These are phyloP conservation scores for Oreohelix idahoensis DNA, from an alignment of 1,140 invertebrate species.

Conservation along the genomic window DNA sequence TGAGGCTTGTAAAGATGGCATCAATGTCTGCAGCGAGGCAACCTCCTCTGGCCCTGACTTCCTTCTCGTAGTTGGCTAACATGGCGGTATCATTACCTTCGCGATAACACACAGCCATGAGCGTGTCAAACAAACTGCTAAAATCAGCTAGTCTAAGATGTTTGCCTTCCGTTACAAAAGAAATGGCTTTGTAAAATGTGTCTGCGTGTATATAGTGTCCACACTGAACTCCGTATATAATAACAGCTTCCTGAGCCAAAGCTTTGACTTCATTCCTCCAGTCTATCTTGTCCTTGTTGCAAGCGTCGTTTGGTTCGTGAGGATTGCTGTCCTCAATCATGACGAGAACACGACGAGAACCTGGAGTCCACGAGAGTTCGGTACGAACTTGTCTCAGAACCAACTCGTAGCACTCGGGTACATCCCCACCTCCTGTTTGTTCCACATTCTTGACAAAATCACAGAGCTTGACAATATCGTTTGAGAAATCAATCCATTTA, in stretches of 20 bases:
- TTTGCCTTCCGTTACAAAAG: conserved; percentile 43
- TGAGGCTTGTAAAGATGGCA: conserved; percentile 38
- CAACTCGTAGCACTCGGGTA: conserved; percentile 64
- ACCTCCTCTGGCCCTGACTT: conserved; percentile 27
- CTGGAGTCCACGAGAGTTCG: conserved; percentile 59
- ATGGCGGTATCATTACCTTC: conserved; percentile 28
- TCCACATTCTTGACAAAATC: conserved; percentile 61
- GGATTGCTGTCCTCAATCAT: conserved; percentile 68
- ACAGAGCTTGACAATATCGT: conserved; percentile 55
- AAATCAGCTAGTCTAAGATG: conserved; percentile 48
- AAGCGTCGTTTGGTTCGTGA: conserved; percentile 56
- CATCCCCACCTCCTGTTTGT: conserved; percentile 59
- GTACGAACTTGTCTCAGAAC: conserved; percentile 51
- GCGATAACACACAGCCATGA: conserved; percentile 58
- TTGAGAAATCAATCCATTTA: conserved; percentile 61
- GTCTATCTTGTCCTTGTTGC: conserved; percentile 59
- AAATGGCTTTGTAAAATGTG: conserved; percentile 45
- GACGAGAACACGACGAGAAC: conserved; percentile 60
- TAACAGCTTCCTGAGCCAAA: conserved; percentile 44
- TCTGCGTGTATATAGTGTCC: background rate
- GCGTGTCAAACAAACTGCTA: conserved; percentile 48
- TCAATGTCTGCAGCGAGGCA: conserved; percentile 30
- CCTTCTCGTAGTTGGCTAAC: conserved; percentile 33
- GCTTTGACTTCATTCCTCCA: conserved; percentile 60
- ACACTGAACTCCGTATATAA: conserved; percentile 54